Conservation (phyloP, 2,797 vertebrate genomes). For the Paramormyrops hopkinsi region DNA sequence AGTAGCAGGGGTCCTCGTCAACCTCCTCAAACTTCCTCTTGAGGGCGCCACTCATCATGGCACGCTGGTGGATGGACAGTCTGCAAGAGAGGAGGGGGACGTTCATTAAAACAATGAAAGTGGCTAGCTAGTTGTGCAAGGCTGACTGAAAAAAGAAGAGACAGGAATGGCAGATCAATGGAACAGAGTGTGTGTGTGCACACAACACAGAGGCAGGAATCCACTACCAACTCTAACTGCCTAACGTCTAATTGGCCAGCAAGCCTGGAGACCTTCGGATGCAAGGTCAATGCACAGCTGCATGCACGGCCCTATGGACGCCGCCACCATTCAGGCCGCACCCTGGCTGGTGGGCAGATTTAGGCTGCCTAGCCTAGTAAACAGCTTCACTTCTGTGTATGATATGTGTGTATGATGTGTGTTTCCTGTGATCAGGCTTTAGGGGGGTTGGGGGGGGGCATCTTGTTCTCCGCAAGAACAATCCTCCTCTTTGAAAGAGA, state of each 20-base stretch:
- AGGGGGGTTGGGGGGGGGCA: neutral
- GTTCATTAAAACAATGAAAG: neutral
- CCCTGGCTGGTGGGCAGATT: neutral
- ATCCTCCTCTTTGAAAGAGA: slow-evolving; percentile 4
- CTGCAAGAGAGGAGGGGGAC: slow-evolving; percentile 29
- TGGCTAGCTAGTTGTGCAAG: neutral
- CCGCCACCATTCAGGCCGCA: neutral
- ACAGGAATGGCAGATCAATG: neutral
- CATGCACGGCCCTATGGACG: neutral
- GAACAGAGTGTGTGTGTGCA: neutral
- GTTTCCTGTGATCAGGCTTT: slow-evolving; percentile 14
- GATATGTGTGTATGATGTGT: too few species aligned
- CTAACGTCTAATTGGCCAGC: neutral
- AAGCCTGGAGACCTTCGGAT: neutral
- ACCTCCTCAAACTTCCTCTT: slow-evolving; percentile 85
- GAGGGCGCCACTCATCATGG: slow-evolving; percentile 73
- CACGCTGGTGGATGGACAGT: slow-evolving; percentile 32
- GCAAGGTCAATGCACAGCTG: too few species aligned
- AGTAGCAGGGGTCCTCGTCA: slow-evolving; percentile 66
- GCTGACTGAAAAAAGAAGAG: neutral
- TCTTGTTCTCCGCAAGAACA: neutral
- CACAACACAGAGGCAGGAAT: neutral
- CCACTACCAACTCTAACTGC: neutral
- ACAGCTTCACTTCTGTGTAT: neutral
- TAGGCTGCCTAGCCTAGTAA: neutral